These are phyloP conservation scores for Columbina picui DNA, from an alignment of 2,113 vertebrate genomes.

Conservation along the genomic window DNA sequence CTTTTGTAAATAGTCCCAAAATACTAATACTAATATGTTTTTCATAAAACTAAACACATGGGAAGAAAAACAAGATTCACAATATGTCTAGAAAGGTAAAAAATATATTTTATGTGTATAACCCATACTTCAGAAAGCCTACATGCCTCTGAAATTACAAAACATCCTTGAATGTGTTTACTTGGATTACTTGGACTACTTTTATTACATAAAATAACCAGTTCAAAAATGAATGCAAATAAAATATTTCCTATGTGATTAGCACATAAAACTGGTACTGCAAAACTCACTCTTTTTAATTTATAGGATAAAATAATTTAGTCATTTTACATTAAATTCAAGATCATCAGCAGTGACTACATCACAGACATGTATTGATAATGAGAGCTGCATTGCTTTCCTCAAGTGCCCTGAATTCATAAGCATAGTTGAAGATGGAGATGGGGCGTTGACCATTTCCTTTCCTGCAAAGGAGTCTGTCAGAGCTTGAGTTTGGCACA, in stretches of 20 bases:
- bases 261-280: not conserved
- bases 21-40: not conserved
- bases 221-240: not conserved
- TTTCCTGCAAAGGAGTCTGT: not conserved
- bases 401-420: not conserved
- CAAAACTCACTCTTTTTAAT: not conserved
- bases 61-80: not conserved
- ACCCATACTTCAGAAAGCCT: not conserved
- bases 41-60: not conserved
- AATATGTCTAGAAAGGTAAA: not conserved
- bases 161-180: not conserved
- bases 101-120: not conserved
- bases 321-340: not conserved
- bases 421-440: not conserved
- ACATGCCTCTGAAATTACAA: not conserved
- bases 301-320: not conserved
- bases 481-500: not conserved
- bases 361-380: fast-evolving
- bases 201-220: not conserved
- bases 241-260: not conserved
- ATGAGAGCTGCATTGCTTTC: not conserved
- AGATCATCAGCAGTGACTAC: not conserved
- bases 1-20: not conserved
- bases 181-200: not conserved
- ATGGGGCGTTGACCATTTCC: not conserved